Base-by-base conservation (phyloP, 2,113 vertebrate species). In the Ciconia stormi region DNA sequence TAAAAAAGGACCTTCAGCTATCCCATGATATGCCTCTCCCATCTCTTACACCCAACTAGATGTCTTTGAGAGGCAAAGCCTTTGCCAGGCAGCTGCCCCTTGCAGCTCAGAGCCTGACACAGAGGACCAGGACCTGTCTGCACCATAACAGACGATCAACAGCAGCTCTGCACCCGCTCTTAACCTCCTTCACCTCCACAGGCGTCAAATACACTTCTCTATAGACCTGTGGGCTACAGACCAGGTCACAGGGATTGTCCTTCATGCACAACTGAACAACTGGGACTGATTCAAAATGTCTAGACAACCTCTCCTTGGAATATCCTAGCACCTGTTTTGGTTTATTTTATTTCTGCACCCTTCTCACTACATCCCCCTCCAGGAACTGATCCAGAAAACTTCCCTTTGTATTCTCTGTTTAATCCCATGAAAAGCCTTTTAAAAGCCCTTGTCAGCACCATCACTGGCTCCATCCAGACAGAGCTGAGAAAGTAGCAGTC, bases 401-500 rank as follows among this genome's bases (percentile, higher is more conserved):
- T 88, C 52, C 83, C 44, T 87, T 90, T 73, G 49, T 65, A 47
- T 76, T 89, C 56, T 80, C 16, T 71, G 23, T 50, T 92, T 96
- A 59, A 89, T 84, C 59, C 79, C 65, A 70, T 5, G 61, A 87
- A 87, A 95, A 94, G n/a, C 34, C 52, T 94, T 96, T 86, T 88
- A 91, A 94, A 93, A 90, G 56, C 40, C 40, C 74, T 72, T 82
- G 63, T 87, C 44, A 84, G 69, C 44, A 65, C 26, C 82, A 79
- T 38, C 65, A 23, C 77, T 38, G 34, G 36, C 49, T 93, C 86
- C 53, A 89, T 65, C 44, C 78, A 96, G 65, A 52, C 32, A 29
- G 50, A 78, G 40, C 53, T 82, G 67, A 84, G 92, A 89, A 97
- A 97, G 88, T 32, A 93, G 74, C 91, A 79, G 52, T 87, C 66